A percentile compares a stretch with the other conserved stretches of the same genome.
phyloP scores from a whole-genome alignment of 2,888 invertebrate species.

The Andrena haemorrhoa region DNA sequence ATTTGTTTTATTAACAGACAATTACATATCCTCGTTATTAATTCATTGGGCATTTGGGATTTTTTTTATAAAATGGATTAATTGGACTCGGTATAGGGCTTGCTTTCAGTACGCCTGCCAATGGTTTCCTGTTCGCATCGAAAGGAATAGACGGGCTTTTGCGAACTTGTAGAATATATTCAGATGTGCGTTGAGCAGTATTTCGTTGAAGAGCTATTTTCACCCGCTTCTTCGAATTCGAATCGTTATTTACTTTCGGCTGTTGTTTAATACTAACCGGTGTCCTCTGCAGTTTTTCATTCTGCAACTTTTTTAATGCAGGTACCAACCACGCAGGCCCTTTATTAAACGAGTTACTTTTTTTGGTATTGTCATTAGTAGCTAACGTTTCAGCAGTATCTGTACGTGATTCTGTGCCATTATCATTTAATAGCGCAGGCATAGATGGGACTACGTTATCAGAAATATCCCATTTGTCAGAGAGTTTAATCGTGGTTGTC shows the following conservation, averaged over 20 bases:
- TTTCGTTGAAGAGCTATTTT: slow-evolving; percentile 91
- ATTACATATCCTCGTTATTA: slow-evolving; percentile 21
- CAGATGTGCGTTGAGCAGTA: slow-evolving; percentile 89
- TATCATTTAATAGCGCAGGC: not conserved
- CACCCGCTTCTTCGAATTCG: slow-evolving; percentile 88
- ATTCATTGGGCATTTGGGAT: not conserved
- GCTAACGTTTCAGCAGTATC: not conserved
- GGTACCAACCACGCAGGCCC: slow-evolving; percentile 66
- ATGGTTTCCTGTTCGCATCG: slow-evolving; percentile 89
- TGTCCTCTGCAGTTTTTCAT: slow-evolving; percentile 61
- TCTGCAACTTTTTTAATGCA: slow-evolving; percentile 71
- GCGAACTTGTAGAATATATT: slow-evolving; percentile 90
- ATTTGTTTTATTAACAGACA: slow-evolving; percentile 43
- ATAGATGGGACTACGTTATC: slow-evolving; percentile 25
- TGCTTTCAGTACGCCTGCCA: slow-evolving; percentile 90
- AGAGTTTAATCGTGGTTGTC: slow-evolving; percentile 10
- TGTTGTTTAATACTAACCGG: slow-evolving; percentile 10
- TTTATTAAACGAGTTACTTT: slow-evolving; percentile 9
- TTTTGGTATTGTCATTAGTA: not conserved
- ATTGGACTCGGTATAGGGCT: slow-evolving; percentile 89
- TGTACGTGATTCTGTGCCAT: not conserved
- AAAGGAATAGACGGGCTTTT: slow-evolving; percentile 91
- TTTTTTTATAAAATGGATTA: slow-evolving; percentile 90
- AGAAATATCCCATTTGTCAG: slow-evolving; percentile 47
- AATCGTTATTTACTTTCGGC: slow-evolving; percentile 33